These are phyloP conservation scores for Hepsetus odoe DNA, from an alignment of 2,113 vertebrate genomes.

Conservation along the genomic window DNA sequence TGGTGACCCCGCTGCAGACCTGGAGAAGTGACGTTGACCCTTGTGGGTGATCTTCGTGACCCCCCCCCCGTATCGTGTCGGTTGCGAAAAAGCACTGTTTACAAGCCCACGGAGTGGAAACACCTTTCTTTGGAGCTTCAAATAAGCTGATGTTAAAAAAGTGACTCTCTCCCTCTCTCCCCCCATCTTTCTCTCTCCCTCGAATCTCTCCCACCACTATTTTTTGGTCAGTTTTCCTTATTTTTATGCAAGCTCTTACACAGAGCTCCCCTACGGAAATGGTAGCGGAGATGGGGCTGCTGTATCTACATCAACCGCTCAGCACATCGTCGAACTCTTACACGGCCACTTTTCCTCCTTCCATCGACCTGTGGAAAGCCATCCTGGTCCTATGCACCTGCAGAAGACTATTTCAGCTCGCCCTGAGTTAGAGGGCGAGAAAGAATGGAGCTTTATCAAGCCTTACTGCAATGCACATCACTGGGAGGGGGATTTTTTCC, in stretches of 20 bases:
- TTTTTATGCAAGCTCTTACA: conserved; percentile 39
- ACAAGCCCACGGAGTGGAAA: conserved; percentile 15
- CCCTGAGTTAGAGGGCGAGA: neutral
- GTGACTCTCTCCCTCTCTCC: neutral
- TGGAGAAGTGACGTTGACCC: conserved; percentile 34
- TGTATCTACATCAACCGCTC: neutral
- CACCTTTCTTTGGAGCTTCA: conserved; percentile 18
- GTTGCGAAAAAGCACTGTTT: conserved; percentile 34
- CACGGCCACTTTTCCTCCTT: neutral
- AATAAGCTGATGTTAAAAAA: conserved; percentile 27
- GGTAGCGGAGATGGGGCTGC: neutral
- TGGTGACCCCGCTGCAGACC: conserved; percentile 77
- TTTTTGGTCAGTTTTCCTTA: neutral
- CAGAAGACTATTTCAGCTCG: conserved; percentile 8
- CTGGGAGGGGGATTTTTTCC: neutral
- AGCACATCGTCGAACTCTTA: neutral
- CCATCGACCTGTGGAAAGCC: conserved; percentile 21
- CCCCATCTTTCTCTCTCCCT: no score
- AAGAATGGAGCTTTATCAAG: conserved; percentile 10
- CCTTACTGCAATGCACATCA: conserved; percentile 29
- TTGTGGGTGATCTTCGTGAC: conserved; percentile 2
- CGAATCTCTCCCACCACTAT: no score
- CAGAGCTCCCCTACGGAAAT: neutral
- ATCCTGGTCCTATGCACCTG: conserved; percentile 30
- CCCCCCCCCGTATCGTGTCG: conserved; percentile 25